phyloP scores from a whole-genome alignment of 1,140 invertebrate genomes.

The Brachionus angularis region DNA sequence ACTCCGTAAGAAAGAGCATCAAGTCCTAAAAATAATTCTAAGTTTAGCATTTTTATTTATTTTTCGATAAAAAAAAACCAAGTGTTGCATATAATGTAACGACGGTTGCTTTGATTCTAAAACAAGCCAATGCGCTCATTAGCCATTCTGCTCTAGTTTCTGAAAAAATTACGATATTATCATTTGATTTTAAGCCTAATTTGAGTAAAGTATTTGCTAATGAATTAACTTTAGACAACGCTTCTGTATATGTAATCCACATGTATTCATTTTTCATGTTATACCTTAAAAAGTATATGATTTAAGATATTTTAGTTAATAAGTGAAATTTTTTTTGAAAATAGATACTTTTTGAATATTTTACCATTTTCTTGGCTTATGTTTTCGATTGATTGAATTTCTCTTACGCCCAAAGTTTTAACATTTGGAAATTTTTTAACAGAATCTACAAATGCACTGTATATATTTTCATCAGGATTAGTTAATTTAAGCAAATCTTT shows the following conservation, averaged over 20 bases:
- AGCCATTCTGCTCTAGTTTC: slow-evolving; percentile 40
- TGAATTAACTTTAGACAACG: slow-evolving; percentile 68
- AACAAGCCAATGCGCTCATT: slow-evolving; percentile 39
- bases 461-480: slow-evolving; percentile 12
- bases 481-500: background rate
- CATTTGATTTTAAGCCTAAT: slow-evolving; percentile 26
- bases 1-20: slow-evolving; percentile 22
- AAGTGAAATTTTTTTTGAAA: no score
- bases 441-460: background rate
- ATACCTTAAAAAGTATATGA: background rate
- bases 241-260: slow-evolving; percentile 80
- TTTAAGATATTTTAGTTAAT: no score
- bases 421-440: background rate
- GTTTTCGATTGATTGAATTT: slow-evolving; percentile 85
- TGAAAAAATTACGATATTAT: slow-evolving; percentile 21
- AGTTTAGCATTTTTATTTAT: background rate
- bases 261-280: slow-evolving; percentile 71
- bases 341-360: slow-evolving; percentile 78
- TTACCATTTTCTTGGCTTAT: slow-evolving; percentile 86
- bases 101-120: slow-evolving; percentile 7
- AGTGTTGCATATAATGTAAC: slow-evolving; percentile 42
- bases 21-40: background rate
- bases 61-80: background rate
- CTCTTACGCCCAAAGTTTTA: slow-evolving; percentile 58
- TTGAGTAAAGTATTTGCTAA: slow-evolving; percentile 64